A percentile compares a stretch with the other conserved stretches of the same genome.
phyloP scores from a whole-genome alignment of 2,113 vertebrate genomes.

The rat (Rattus norvegicus) region GRCr8 NC_086032.1:27043501-27044000 shows the following conservation, averaged over 20 bases:
- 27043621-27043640: constrained; percentile 84
- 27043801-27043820: constrained; percentile 66
- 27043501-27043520: background rate
- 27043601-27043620: constrained; percentile 76
- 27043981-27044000: background rate
- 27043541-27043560: background rate
- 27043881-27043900: background rate
- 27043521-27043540: background rate
- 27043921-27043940: background rate
- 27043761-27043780: constrained; percentile 68
- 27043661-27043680: constrained; percentile 86
- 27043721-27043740: constrained; percentile 71
- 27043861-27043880: background rate
- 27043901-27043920: background rate
- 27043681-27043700: constrained; percentile 78
- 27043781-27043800: constrained; percentile 34
- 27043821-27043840: background rate
- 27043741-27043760: constrained; percentile 71
- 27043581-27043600: constrained; percentile 9
- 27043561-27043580: background rate
- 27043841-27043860: constrained; percentile 60
- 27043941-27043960: constrained; percentile 50
- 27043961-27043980: background rate
- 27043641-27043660: constrained; percentile 82
- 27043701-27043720: constrained; percentile 80